Base-by-base conservation (phyloP, 2,888 invertebrate species). In the Phanerotoma sp. region DNA sequence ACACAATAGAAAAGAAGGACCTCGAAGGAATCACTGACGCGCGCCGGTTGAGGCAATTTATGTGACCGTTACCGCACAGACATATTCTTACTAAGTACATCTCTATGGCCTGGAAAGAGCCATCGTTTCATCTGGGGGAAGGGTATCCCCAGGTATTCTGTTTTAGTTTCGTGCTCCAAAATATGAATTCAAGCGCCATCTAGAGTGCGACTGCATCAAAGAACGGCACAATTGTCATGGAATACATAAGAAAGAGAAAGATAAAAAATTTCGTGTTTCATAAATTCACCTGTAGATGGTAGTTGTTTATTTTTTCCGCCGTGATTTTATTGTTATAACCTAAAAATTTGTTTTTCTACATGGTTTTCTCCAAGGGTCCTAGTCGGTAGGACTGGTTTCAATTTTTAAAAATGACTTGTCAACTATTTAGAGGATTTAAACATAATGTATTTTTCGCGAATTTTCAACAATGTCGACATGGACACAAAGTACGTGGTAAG, bases 401-500 rank as follows among this genome's bases (percentile, higher is more conserved):
- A n/a, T 7, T 42, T 40, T 21, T 33, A 13, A 54, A 40, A 21
- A 66, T 66, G 66, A 59, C 63, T 37, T 56, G 56, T 37, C 51
- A 54, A 41, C 56, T 66, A n/a, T 62, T 62, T 58, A 48, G 57
- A 40, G 51, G 58, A 53, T 53, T 64, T 18, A 54, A 54, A 33
- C 46, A 47, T 18, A 65, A 65, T 55, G 54, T 60, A 35, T 41
- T 58, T 11, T 44, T 33, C 30, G 37, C 21, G 1, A 61, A 56
- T 40, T 48, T 53, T 37, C 63, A 64, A 33, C 67, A 70, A 40
- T 45, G 69, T 22, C 64, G 72, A 41, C 51, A 62, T 40, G 83
- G 84, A 2, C 89, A 89, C 71, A 80, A 79, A 59, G 61, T 88
- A 35, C 63, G 66, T 7, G 92, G 91, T 57, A 87, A 86, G 77